These are phyloP conservation scores for Volucella inflata DNA, from an alignment of 2,888 invertebrate genomes.

Conservation along the genomic window DNA sequence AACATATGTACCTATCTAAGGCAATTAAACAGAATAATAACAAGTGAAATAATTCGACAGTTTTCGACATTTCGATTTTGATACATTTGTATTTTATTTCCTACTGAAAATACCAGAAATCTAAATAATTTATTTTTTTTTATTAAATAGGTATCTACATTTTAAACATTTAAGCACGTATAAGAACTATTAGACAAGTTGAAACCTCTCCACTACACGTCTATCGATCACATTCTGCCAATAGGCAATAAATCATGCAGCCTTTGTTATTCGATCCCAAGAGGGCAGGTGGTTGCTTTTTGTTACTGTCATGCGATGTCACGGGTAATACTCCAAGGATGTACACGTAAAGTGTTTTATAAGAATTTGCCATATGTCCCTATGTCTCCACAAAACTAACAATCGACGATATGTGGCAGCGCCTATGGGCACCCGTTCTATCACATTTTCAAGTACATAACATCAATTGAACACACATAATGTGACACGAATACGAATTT, in stretches of 20 bases:
- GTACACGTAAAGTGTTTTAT: neutral
- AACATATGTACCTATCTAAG: slow-evolving; percentile 61
- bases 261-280: slow-evolving; percentile 50
- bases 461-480: slow-evolving; percentile 75
- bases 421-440: slow-evolving; percentile 26
- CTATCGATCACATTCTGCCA: slow-evolving; percentile 55
- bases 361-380: slow-evolving; percentile 64
- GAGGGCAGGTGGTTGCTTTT: slow-evolving; percentile 70
- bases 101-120: neutral
- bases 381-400: slow-evolving; percentile 17
- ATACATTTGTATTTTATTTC: slow-evolving; percentile 49
- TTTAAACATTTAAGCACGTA: slow-evolving; percentile 36
- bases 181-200: slow-evolving; percentile 10
- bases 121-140: too few species aligned
- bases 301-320: slow-evolving; percentile 28
- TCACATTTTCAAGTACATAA: slow-evolving; percentile 38
- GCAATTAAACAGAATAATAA: slow-evolving; percentile 68
- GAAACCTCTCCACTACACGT: slow-evolving; percentile 15
- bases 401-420: slow-evolving; percentile 36
- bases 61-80: slow-evolving; percentile 21
- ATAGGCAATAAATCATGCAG: slow-evolving; percentile 63
- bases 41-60: slow-evolving; percentile 59
- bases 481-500: slow-evolving; percentile 75
- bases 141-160: too few species aligned
- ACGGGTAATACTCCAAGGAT: slow-evolving; percentile 56